A percentile compares a stretch with the other conserved stretches of the same genome.
Evolutionary conservation across 2,113 vertebrate species (phyloP).

Genomic region (Elephas maximus): DNA sequence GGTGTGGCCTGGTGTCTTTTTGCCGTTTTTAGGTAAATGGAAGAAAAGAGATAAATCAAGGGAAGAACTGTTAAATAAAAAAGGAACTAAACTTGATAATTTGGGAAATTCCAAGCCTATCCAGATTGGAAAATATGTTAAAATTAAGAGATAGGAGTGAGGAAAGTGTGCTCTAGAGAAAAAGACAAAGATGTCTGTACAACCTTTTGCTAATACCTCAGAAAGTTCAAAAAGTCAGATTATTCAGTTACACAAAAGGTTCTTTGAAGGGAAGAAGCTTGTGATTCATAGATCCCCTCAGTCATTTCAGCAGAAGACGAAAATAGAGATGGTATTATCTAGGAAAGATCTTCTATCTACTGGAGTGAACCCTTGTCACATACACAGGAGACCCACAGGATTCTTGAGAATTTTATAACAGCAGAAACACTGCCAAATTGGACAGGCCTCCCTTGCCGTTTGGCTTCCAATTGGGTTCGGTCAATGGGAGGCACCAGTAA

Average conservation of each 20-base stretch:
- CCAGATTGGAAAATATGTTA: not conserved
- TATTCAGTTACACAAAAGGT: not conserved
- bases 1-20: not conserved
- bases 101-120: not conserved
- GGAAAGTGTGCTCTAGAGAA: not conserved
- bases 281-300: not conserved
- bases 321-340: not conserved
- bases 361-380: not conserved
- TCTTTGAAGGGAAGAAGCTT: not conserved
- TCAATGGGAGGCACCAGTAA: not conserved
- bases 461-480: not conserved
- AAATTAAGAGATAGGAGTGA: not conserved
- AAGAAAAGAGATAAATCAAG: not conserved
- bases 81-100: not conserved
- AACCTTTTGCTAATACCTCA: not conserved
- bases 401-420: not conserved
- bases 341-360: not conserved
- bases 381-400: not conserved
- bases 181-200: not conserved
- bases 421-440: not conserved
- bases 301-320: not conserved
- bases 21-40: not conserved
- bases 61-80: not conserved
- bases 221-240: not conserved
- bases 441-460: not conserved